Conservation (phyloP, 2,797 vertebrate species). For the Typhlichthys eigenmanni region DNA sequence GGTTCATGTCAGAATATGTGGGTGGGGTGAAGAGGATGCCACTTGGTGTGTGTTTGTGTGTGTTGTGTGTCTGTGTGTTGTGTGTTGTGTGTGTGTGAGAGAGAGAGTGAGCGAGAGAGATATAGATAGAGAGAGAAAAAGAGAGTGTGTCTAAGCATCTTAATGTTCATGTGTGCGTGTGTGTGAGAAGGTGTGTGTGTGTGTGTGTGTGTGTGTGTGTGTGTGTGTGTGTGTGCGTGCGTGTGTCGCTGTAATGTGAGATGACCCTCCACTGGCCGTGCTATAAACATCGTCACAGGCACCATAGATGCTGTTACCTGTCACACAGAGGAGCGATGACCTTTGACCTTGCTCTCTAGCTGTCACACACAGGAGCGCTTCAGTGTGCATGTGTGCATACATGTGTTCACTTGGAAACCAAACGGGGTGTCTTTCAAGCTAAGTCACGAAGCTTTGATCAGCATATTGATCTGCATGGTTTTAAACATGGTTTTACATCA, state of each 20-base stretch:
- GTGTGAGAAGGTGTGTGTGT: conserved; percentile 10
- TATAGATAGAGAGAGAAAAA: not conserved
- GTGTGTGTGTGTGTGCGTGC: not conserved
- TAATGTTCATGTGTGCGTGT: conserved; percentile 10
- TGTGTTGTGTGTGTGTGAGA: not conserved
- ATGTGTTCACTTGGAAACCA: conserved; percentile 29
- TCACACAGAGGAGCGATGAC: conserved; percentile 41
- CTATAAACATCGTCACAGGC: conserved; percentile 51
- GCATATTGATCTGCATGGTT: not conserved
- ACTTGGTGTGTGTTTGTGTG: not conserved
- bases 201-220: conserved; percentile 4
- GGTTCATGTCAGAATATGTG: too few species aligned
- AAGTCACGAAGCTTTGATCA: conserved; percentile 7
- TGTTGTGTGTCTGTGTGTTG: conserved; percentile 4
- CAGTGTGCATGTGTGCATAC: conserved; percentile 4
- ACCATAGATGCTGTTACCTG: conserved; percentile 54
- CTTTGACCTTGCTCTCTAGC: conserved; percentile 32
- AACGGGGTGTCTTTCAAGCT: not conserved
- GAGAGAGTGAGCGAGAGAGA: not conserved
- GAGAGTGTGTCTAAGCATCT: not conserved
- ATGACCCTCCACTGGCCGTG: conserved; percentile 35
- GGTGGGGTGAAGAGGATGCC: too few species aligned
- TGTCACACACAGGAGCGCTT: conserved; percentile 8
- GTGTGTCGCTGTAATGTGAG: conserved; percentile 9
- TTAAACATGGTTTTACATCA: not conserved